phyloP scores from a whole-genome alignment of 2,888 invertebrate species.

The Elmis aenea region DNA sequence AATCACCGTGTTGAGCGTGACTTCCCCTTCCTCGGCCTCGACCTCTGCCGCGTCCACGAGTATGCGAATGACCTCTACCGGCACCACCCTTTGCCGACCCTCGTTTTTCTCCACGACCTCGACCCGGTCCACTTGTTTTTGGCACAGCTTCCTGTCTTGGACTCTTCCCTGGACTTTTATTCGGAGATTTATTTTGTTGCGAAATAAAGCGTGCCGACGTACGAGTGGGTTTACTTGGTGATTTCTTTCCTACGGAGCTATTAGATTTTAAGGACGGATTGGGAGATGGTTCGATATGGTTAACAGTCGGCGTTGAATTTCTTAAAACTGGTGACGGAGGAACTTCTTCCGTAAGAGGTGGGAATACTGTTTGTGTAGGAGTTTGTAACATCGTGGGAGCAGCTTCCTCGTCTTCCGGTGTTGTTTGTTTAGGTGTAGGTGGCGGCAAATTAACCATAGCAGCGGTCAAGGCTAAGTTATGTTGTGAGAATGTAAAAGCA shows the following conservation, averaged over 20 bases:
- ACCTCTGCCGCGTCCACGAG: conserved; percentile 39
- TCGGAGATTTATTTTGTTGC: conserved; percentile 61
- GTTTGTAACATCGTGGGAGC: background rate
- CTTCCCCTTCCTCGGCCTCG: conserved; percentile 44
- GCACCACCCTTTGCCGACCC: conserved; percentile 22
- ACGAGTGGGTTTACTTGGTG: conserved; percentile 55
- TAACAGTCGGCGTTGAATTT: conserved; percentile 33
- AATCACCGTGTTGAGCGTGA: conserved; percentile 28
- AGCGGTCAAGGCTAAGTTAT: conserved; percentile 75
- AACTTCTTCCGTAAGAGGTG: conserved; percentile 20
- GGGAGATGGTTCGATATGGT: conserved; percentile 41
- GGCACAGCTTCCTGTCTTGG: conserved; percentile 53
- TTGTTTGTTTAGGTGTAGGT: conserved; percentile 37
- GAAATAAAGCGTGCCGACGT: conserved; percentile 59
- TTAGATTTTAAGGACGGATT: conserved; percentile 42
- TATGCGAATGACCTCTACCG: conserved; percentile 35
- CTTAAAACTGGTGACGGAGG: conserved; percentile 31
- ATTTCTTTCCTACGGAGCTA: conserved; percentile 51
- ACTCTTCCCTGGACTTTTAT: conserved; percentile 44
- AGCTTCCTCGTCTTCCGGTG: conserved; percentile 13
- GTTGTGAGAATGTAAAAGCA: conserved; percentile 76
- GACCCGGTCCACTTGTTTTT: conserved; percentile 49
- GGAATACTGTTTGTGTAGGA: background rate
- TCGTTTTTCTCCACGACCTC: conserved; percentile 45
- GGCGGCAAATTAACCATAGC: conserved; percentile 72